Evolutionary conservation across 2,888 invertebrate species (phyloP), one percentile per base, ranked within the genome.

Genomic region (Caenorhabditis virilis): DNA sequence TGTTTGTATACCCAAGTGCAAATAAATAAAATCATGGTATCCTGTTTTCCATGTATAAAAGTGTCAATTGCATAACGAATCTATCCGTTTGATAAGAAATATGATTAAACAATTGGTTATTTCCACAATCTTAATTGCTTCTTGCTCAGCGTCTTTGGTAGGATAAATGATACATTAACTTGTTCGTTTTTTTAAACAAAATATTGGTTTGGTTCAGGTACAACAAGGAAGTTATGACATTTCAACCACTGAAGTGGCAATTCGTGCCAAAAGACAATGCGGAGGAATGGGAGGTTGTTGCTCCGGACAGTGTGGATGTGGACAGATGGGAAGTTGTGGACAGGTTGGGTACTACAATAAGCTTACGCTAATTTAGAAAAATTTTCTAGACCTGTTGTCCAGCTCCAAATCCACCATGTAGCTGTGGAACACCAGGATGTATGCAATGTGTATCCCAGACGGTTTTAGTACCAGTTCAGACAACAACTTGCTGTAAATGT

Each of bases 401-500:
- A 43, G 60, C 69, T 15, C 61, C 68, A 15, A 68, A 69, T 20
- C 66, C 71, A 22, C 71, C 73, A 36, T 71, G 71, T 51, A 35
- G 48, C 2, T 73, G 70, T 51, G 71, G 71, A 45, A 66, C 69
- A 26, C 69, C 73, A 13, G 70, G 68, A 18, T 71, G 70, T 46
- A 50, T 58, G 47, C 54, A 51, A 35, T 73, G 73, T 48, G 54
- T 54, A 11, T 61, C 65, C 23, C 70, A 73, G 42, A 73, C 73
- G 18, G 68, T 70, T 45, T 47, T 63, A 6, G 69, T 70, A 13
- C 72, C 72, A 39, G 72, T 74, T 2, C 70, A 68, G 22, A 60
- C 59, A 9, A 69, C 71, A 13, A 74, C 72, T 2, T 76, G 76
- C 46, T 76, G 76, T 52, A 70, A 66, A 48, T 76, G 76, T 41